These are phyloP conservation scores for Alcis repandata DNA, from an alignment of 2,888 invertebrate genomes.

Conservation along the genomic window DNA sequence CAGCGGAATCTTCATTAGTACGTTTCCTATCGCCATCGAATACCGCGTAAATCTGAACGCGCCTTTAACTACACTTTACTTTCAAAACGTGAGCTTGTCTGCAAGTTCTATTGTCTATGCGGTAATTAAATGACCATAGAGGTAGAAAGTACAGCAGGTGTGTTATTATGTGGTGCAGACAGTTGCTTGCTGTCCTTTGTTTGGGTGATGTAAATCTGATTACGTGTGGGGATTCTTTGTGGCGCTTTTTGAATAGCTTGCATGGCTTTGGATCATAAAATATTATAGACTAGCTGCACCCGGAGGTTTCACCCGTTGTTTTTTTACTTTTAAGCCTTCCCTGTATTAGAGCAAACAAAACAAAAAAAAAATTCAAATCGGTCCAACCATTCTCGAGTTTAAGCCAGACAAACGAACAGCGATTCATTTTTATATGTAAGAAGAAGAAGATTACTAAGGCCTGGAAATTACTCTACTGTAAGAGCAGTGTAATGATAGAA, in stretches of 20 bases:
- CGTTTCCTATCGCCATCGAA: no score
- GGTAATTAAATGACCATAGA: conserved; percentile 58
- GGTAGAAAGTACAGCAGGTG: conserved; percentile 55
- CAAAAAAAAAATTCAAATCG: no score
- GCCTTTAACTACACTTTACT: conserved; percentile 46
- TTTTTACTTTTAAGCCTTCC: no score
- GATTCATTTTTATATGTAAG: no score
- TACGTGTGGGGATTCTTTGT: not conserved
- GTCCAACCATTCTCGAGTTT: no score
- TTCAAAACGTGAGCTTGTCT: conserved; percentile 69
- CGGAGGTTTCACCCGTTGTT: no score
- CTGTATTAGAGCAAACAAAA: no score
- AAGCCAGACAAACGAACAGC: no score
- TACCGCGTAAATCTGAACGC: not conserved
- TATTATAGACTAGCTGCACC: no score
- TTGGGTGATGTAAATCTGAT: conserved; percentile 21
- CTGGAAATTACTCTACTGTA: no score
- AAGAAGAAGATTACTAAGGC: no score
- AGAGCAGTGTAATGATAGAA: no score
- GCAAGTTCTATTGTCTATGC: conserved; percentile 53
- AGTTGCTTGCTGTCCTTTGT: conserved; percentile 28
- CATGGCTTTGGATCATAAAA: not conserved
- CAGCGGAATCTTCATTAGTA: not conserved
- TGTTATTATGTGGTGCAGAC: conserved; percentile 48
- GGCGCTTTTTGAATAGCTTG: not conserved